Conservation (phyloP, 2,797 vertebrate species). For the Syncerus caffer region DNA sequence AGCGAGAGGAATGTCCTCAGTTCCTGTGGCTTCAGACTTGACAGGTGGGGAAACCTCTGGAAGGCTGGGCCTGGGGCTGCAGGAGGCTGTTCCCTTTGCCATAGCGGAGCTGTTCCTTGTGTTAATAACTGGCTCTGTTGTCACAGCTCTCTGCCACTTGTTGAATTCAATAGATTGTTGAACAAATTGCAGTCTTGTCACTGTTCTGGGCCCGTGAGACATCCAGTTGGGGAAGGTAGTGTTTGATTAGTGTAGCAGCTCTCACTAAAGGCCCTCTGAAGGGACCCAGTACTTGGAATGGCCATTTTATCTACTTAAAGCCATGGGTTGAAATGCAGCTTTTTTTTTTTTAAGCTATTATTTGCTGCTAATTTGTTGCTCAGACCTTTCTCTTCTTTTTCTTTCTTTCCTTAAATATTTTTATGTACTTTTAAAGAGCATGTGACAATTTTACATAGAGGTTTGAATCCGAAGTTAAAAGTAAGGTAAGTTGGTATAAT, state of each 20-base stretch:
- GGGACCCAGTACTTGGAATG: neutral
- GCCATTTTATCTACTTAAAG: neutral
- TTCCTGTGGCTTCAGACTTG: neutral
- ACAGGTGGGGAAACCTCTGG: neutral
- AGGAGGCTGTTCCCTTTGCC: neutral
- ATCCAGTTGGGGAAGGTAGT: neutral
- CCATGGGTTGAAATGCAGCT: neutral
- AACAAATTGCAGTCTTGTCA: neutral
- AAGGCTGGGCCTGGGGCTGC: neutral
- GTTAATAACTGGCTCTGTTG: neutral
- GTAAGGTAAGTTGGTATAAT: neutral
- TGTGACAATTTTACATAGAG: neutral
- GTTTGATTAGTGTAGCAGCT: neutral
- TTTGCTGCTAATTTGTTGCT: neutral
- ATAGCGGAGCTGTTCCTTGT: neutral
- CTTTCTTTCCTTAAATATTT: neutral
- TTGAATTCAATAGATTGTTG: slow-evolving; percentile 17
- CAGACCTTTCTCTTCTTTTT: neutral
- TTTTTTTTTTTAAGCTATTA: neutral
- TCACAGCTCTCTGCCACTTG: neutral
- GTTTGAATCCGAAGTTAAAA: slow-evolving; percentile 52
- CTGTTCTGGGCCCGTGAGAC: neutral
- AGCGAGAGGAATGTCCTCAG: neutral
- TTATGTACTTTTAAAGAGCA: neutral
- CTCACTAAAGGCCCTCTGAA: neutral